Conservation (phyloP, 64 coral and sea anemone genomes). For the Catalaphyllia jardinei region DNA sequence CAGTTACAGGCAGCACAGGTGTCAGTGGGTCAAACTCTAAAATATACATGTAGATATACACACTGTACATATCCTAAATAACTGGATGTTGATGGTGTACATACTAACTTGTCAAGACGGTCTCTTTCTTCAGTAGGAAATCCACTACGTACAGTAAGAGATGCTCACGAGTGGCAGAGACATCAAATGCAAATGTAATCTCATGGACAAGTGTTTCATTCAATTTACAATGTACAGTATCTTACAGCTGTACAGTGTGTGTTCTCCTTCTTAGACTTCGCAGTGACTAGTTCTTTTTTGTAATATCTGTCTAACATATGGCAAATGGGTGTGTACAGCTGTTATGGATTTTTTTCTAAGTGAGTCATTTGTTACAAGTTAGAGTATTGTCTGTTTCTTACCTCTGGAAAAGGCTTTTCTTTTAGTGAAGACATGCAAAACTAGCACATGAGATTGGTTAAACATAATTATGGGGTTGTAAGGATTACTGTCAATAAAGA, state of each 20-base stretch:
- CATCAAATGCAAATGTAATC: slow-evolving; percentile 52
- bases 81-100: neutral
- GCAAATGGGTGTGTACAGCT: neutral
- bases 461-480: no score
- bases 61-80: neutral
- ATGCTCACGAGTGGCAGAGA: slow-evolving; percentile 23
- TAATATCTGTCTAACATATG: neutral
- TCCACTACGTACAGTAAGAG: slow-evolving; percentile 35
- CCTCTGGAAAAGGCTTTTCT: no score
- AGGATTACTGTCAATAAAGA: no score
- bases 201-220: slow-evolving; percentile 42
- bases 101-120: slow-evolving; percentile 46
- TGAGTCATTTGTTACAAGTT: neutral
- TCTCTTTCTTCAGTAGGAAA: slow-evolving; percentile 47
- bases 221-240: slow-evolving; percentile 5
- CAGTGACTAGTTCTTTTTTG: no score
- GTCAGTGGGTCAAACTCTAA: no score
- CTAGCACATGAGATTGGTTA: no score
- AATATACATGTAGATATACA: no score
- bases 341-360: neutral
- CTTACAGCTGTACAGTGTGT: neutral
- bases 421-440: no score
- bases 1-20: no score
- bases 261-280: neutral
- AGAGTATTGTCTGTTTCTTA: no score